Base-by-base conservation (phyloP, 2,797 vertebrate genomes). In the Halcyon smyrnensis region DNA sequence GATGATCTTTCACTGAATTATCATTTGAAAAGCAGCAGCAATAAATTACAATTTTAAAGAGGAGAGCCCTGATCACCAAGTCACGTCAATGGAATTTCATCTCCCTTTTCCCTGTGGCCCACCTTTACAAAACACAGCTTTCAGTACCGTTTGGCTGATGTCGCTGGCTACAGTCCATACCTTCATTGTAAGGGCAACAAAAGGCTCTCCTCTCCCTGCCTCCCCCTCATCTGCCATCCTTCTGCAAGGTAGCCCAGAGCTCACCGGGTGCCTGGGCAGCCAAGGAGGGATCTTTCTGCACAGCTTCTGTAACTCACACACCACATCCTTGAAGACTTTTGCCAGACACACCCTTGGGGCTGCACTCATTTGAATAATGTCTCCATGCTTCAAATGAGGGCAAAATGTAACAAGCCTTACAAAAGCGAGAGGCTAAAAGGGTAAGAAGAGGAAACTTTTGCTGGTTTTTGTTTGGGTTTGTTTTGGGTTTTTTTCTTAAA, bases 161-260 rank as follows among this genome's bases (percentile, higher is more conserved):
- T 1, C 50, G 54, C 6, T 2, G 43, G 63, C 75, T 87, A 90
- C 94, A 92, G 53, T 89, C 95, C 90, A 65, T 69, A 88, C 56
- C 87, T 93, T 77, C 90, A 34, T 1, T 53, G 46, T 39, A 34
- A 94, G 28, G 43, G 24, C 79, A 90, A 96, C 50, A 81, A 96
- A 94, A 92, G 32, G 54, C 59, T 78, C 45, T 79, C 19, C 27
- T 36, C 54, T 39, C 24, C 20, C 3, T 27, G 12, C 9, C 11
- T 9, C 9, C 6, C 19, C 68, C 37, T 15, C 80, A 79, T 91
- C 82, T 81, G 46, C 60, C 81, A 78, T 60, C 70, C 94, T 96
- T 97, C 84, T 97, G 91, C 57, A 75, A 80, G 59, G 59, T 89
- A 91, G 94, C 83, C 94, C 93, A 91, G 93, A 96, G 80, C 13